Evolutionary conservation across 1,140 invertebrate species (phyloP), one percentile per base, ranked within the genome.

Genomic region (Camponotus pennsylvanicus): DNA sequence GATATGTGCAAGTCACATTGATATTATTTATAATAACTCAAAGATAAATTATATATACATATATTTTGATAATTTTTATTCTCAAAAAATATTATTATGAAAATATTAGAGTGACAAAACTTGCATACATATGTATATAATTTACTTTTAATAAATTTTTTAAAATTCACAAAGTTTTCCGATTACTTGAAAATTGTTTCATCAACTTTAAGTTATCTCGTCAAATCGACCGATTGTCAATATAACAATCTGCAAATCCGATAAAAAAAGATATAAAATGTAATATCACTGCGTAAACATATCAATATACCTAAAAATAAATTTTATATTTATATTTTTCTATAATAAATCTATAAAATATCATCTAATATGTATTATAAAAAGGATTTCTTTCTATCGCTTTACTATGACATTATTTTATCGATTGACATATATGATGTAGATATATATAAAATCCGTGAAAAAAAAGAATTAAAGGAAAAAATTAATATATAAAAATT

Each of bases 401-500:
- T 82, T 9, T 9, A 45, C 6, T 4, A 40, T 69, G 11, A 45
- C 18, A 1, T 40, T 13, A 66, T 61, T 83, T 73, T 82, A 82
- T 83, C 61, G 69, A 83, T 83, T 61, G 27, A 1, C 27, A 21
- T 27, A 32, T 59, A 27, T 73, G 27, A 11, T 4, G 15, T 8
- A 83, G 45, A 83, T 49, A 61, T 13, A 61, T 13, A 21, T 63
- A 73, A 83, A 83, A 73, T 83, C 11, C 13, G 6, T 18, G 45
- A 40, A 45, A 73, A 73, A 83, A 49, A 40, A 63, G 52, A 83
- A 37, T 73, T 13, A 8, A 83, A 1, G 27, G 27, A 45, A 63
- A 73, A 34, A 45, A 80, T 80, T 34, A 82, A 61, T 83, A 37
- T 61, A 83, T 70, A 15, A 70, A 80, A 80, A 80, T 73, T 73